Conservation (phyloP, 1,140 invertebrate genomes). For the Trichomalopsis sarcophagae region DNA sequence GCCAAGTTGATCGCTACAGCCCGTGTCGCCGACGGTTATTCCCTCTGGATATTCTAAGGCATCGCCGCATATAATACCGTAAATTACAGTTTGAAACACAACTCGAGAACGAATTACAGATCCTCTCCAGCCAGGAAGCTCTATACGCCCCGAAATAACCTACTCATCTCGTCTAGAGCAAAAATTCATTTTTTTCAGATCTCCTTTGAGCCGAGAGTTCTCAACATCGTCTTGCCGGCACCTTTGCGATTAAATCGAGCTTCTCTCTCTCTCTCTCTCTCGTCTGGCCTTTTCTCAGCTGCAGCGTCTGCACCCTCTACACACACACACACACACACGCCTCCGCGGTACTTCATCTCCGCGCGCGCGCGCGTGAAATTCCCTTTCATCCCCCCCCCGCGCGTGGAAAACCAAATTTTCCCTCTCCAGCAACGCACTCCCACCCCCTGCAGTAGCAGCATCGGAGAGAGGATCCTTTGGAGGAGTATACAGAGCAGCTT, state of each 20-base stretch:
- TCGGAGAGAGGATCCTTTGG: neutral
- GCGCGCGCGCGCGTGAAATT: conserved; percentile 19
- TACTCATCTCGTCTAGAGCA: neutral
- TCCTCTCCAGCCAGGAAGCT: too few species aligned
- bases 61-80: too few species aligned
- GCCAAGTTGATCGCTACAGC: too few species aligned
- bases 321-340: neutral
- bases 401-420: conserved; percentile 26
- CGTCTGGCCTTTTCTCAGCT: neutral
- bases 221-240: neutral
- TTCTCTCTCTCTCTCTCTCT: neutral
- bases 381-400: conserved; percentile 5
- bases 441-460: neutral
- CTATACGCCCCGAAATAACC: neutral
- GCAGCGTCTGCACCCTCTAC: neutral
- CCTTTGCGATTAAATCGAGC: conserved; percentile 27
- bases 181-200: conserved; percentile 33
- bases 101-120: too few species aligned
- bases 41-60: too few species aligned
- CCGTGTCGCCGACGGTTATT: too few species aligned
- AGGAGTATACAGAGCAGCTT: neutral
- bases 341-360: neutral
- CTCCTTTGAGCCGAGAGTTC: neutral
- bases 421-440: neutral
- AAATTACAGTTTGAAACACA: too few species aligned